phyloP scores from a whole-genome alignment of 1,140 invertebrate species.

The Telenomus remus region DNA sequence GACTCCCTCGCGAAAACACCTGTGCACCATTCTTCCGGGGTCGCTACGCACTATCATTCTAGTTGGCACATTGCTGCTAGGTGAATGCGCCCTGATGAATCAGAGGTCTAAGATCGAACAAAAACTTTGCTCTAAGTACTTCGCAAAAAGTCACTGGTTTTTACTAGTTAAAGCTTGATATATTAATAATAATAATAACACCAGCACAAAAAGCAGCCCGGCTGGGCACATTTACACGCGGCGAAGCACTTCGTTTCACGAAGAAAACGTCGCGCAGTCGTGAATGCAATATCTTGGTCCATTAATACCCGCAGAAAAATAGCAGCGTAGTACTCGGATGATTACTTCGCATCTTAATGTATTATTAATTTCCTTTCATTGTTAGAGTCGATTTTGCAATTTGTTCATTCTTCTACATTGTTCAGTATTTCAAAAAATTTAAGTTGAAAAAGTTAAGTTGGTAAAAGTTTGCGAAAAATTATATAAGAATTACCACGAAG shows the following conservation, averaged over 20 bases:
- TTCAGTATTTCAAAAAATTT: no score
- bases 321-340: conserved; percentile 24
- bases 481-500: no score
- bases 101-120: conserved; percentile 18
- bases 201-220: conserved; percentile 6
- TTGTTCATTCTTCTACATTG: no score
- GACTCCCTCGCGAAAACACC: conserved; percentile 54
- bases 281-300: conserved; percentile 67
- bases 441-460: conserved; percentile 18
- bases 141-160: conserved; percentile 14
- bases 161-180: conserved; percentile 20
- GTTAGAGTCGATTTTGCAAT: no score
- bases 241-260: conserved; percentile 4
- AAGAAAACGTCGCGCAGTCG: conserved; percentile 24
- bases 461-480: not conserved
- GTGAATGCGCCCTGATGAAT: conserved; percentile 9
- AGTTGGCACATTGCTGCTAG: conserved; percentile 10
- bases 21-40: conserved; percentile 35
- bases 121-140: conserved; percentile 20
- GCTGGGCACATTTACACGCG: conserved; percentile 17
- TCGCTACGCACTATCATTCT: conserved; percentile 33
- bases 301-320: conserved; percentile 67
- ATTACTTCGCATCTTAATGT: conserved; percentile 52
- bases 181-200: conserved; percentile 52
- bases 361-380: conserved; percentile 58